Conservation (phyloP, 2,888 invertebrate genomes). For the Acrobasis repandana region DNA sequence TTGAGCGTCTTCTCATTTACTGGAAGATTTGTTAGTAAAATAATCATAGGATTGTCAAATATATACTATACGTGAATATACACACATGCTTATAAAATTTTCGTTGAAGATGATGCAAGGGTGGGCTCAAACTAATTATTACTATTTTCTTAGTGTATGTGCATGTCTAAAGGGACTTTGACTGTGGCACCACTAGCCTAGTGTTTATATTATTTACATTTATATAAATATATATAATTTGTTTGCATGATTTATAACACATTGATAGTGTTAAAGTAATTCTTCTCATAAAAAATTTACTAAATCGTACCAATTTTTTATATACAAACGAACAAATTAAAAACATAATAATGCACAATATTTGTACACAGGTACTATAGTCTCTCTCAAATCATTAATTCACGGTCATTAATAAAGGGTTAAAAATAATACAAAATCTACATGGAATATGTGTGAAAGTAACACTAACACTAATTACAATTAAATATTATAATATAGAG, state of each 20-base stretch:
- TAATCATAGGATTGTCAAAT: background rate
- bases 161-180: background rate
- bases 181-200: background rate
- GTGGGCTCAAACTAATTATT: background rate
- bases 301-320: no score
- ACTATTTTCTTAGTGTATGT: background rate
- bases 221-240: no score
- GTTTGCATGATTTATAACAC: no score
- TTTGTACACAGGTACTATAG: no score
- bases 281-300: no score
- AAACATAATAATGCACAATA: no score
- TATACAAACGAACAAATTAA: no score
- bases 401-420: no score
- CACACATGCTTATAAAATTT: slow-evolving; percentile 16
- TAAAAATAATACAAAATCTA: background rate
- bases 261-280: no score
- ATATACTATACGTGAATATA: background rate
- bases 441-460: background rate
- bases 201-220: background rate
- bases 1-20: slow-evolving; percentile 60
- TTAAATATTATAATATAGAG: background rate
- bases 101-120: background rate
- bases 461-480: background rate
- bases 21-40: slow-evolving; percentile 46
- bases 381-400: no score